Base-by-base conservation (phyloP, 1,140 invertebrate species). In the Bilobella aurantiaca region DNA sequence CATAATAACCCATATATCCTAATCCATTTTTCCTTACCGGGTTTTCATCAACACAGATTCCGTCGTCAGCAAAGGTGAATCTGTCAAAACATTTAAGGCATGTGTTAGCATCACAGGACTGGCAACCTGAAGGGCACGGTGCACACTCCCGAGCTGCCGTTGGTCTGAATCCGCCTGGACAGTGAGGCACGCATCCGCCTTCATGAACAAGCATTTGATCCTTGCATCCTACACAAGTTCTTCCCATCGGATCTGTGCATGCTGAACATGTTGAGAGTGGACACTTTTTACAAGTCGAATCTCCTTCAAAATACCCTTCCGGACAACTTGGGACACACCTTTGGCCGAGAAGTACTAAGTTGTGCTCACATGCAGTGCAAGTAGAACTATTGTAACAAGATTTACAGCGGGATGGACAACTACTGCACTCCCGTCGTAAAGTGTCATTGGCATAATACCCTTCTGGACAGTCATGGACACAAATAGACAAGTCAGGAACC, bases 371-470 rank as follows among this genome's bases (percentile, higher is more conserved):
- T 67, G 86, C 88, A 21, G 87, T 88, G 75, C 90, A 93, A 69
- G 83, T 83, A 71, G 89, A 87, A 65, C 85, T 78, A 61, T 89
- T 87, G 73, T 88, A 85, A 75, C 90, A 92, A 25, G 86, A 87
- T 3, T 83, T 86, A 74, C 90, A 92, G 72, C 90, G 88, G 3
- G 86, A 82, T 65, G 86, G 83, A 75, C 90, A 92, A 0, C 88
- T 86, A 3, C 87, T 83, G 73, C 90, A 91, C 1, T 85, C 86
- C 66, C 83, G 83, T 49, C 88, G 83, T 27, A 84, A 82, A 21
- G 79, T 82, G 77, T 89, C 87, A 88, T 86, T 86, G 79, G 90
- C 88, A 76, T 84, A 91, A 73, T 91, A 92, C 42, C 88, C 88
- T 73, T 91, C 89, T 0, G 88, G 89, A 74, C 89, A 92, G 72